Base-by-base conservation (phyloP, 2,113 vertebrate genomes). In the Amblyopsis rosae region DNA sequence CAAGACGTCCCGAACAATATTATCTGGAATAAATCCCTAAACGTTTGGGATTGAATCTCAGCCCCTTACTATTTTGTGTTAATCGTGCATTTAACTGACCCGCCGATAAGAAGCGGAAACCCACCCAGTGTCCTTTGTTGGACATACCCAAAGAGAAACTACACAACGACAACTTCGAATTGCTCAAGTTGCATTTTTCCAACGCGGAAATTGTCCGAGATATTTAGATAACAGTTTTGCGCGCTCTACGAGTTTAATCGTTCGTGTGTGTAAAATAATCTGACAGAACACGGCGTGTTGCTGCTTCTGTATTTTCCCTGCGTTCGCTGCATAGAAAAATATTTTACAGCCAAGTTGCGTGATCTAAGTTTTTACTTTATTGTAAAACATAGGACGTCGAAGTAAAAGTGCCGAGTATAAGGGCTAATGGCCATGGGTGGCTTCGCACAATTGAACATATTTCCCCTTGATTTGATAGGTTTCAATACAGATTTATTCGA, bases 161-260 rank as follows among this genome's bases (percentile, higher is more conserved):
- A 55, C 46, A 17, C 47, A 59, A 69, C 67, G 10, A n/a, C 54
- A 57, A 47, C 35, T 58, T 45, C 54, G 59, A 60, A 65, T 41
- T 8, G 4, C 1, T 8, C 35, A 6, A 6, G 35, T 54, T 41
- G 68, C 47, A 62, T 53, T 10, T 65, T 17, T 45, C n/a, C 17
- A 68, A 84, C 66, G 84, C 77, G 78, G 85, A 84, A 87, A 88
- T 46, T 41, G 50, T 0, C 47, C n/a, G 69, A 84, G 65, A 80
- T 87, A 70, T 77, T 82, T n/a, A 65, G 59, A 48, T 64, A 83
- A 86, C 65, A 79, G 85, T 77, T 85, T 79, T 85, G 78, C 83
- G 81, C 87, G 82, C 85, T 78, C 79, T 62, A 17, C 12, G 7
- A 41, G 35, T 41, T 5, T 41, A 41, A 41, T 41, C 35, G 7